Evolutionary conservation across 2,888 invertebrate genomes (phyloP).

Genomic region (Tenthredo notha): DNA sequence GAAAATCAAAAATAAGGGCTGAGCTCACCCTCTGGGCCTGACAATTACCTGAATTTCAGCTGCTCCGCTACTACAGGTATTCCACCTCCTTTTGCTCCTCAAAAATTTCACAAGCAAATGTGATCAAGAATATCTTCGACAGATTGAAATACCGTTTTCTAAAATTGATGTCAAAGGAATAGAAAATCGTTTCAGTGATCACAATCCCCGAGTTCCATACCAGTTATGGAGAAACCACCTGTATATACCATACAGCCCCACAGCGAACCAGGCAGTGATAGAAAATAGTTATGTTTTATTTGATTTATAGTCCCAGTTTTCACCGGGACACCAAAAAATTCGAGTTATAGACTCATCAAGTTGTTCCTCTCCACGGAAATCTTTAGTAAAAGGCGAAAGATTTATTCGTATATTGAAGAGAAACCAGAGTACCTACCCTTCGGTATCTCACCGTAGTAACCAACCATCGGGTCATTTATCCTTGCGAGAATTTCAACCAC

Average conservation of each 20-base stretch:
- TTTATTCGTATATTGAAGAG: slow-evolving; percentile 14
- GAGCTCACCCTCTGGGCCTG: not conserved
- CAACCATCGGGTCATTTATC: not conserved
- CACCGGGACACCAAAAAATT: slow-evolving; percentile 16
- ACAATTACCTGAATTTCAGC: not conserved
- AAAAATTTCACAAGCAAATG: not conserved
- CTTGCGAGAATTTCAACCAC: slow-evolving; percentile 4
- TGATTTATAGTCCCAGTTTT: slow-evolving; percentile 1
- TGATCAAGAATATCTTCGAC: not conserved
- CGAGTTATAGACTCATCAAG: slow-evolving; percentile 20
- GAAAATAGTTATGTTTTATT: not conserved
- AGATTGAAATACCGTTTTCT: too few relatives aligned
- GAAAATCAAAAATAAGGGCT: not conserved
- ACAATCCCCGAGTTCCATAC: too few relatives aligned
- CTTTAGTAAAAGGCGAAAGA: slow-evolving; percentile 27
- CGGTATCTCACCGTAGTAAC: not conserved
- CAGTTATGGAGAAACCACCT: not conserved
- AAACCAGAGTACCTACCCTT: slow-evolving; percentile 67
- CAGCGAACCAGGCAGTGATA: not conserved
- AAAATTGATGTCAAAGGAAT: too few relatives aligned
- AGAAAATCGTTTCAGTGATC: too few relatives aligned
- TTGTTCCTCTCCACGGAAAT: slow-evolving; percentile 27
- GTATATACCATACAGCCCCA: not conserved
- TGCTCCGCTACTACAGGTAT: not conserved
- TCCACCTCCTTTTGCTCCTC: too few relatives aligned